Conservation (phyloP, 2,888 invertebrate species). For the Beris morrisii region DNA sequence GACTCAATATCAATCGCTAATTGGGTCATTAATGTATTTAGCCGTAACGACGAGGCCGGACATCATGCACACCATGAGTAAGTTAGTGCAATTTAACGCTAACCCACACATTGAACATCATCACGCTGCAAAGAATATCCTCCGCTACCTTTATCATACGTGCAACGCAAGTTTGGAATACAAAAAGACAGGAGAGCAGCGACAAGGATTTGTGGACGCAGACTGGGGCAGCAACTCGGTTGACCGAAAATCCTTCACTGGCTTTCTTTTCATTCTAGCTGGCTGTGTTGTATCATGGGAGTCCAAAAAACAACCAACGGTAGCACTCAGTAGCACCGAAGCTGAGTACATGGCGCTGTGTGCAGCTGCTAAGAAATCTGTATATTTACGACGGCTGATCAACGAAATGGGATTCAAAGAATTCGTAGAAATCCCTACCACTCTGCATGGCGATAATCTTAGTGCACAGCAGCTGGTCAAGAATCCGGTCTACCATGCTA, state of each 20-base stretch:
- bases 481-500: slow-evolving; percentile 36
- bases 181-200: slow-evolving; percentile 32
- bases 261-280: slow-evolving; percentile 32
- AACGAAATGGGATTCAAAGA: slow-evolving; percentile 21
- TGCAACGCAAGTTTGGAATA: slow-evolving; percentile 6
- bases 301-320: slow-evolving; percentile 36
- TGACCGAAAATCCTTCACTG: slow-evolving; percentile 40
- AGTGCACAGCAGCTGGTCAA: slow-evolving; percentile 34
- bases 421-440: slow-evolving; percentile 4
- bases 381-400: slow-evolving; percentile 28
- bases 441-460: slow-evolving; percentile 34
- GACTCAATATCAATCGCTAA: slow-evolving; percentile 37
- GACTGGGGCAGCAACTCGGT: slow-evolving; percentile 39
- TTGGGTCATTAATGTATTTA: slow-evolving; percentile 39
- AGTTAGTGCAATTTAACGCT: slow-evolving; percentile 39
- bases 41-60: slow-evolving; percentile 38
- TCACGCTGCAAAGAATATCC: slow-evolving; percentile 1
- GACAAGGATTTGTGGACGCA: slow-evolving; percentile 39
- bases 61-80: slow-evolving; percentile 37
- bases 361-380: slow-evolving; percentile 31
- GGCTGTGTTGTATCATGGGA: slow-evolving; percentile 35
- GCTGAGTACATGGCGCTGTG: slow-evolving; percentile 39
- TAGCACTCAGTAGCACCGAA: slow-evolving; percentile 38
- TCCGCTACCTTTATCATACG: too few relatives aligned
- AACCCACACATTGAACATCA: slow-evolving; percentile 39